Evolutionary conservation across 1,140 invertebrate species (phyloP).

Genomic region (Pogonomyrmex barbatus): DNA sequence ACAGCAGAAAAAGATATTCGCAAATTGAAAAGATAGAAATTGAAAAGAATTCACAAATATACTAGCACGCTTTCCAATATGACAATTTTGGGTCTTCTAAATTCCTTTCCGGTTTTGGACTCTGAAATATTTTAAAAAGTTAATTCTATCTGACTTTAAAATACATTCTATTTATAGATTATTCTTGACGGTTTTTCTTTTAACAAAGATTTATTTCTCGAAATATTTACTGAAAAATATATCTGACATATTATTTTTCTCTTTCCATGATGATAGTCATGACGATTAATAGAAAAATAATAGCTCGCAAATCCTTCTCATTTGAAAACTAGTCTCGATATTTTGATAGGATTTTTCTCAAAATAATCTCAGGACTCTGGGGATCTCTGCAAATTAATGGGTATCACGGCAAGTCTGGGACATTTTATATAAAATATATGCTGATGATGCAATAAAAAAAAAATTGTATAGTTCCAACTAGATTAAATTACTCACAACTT

Average conservation of each 20-base stretch:
- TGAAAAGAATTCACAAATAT: neutral
- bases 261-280: too few relatives aligned
- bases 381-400: too few relatives aligned
- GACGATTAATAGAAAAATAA: too few relatives aligned
- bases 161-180: neutral
- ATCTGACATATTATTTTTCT: neutral
- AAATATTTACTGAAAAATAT: neutral
- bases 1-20: neutral
- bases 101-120: neutral
- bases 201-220: too few relatives aligned
- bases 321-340: too few relatives aligned
- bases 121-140: neutral
- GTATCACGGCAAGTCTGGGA: too few relatives aligned
- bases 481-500: neutral
- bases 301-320: too few relatives aligned
- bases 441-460: too few relatives aligned
- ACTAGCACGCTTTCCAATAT: neutral
- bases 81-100: neutral
- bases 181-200: neutral
- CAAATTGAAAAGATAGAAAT: neutral
- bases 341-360: too few relatives aligned
- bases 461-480: too few relatives aligned
- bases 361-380: too few relatives aligned
- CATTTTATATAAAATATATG: too few relatives aligned
- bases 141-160: neutral